Conservation (phyloP, 2,888 invertebrate species). For the Linnaemya tessellans region DNA sequence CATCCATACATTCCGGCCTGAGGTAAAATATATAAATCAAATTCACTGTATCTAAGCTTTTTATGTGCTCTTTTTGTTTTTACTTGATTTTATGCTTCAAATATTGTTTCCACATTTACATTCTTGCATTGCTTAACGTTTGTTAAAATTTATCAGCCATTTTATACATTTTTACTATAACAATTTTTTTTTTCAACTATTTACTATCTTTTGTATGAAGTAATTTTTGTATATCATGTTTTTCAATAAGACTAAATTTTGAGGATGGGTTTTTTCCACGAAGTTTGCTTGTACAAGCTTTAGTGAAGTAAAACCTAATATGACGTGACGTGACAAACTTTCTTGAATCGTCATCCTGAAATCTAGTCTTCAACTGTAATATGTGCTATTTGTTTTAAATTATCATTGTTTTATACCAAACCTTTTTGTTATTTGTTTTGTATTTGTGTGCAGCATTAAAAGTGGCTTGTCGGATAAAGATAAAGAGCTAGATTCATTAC, state of each 20-base stretch:
- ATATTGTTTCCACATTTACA: neutral
- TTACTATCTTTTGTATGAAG: neutral
- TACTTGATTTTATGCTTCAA: constrained; percentile 20
- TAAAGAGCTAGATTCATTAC: constrained; percentile 88
- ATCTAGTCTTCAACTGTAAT: neutral
- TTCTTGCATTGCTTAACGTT: constrained; percentile 10
- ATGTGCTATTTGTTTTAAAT: neutral
- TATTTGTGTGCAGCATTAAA: constrained; percentile 81
- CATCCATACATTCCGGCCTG: constrained; percentile 83
- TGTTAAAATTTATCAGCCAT: constrained; percentile 4
- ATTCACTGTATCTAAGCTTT: neutral
- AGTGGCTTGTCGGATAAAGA: constrained; percentile 85
- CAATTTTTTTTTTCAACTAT: constrained; percentile 23
- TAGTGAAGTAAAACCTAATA: too few species aligned
- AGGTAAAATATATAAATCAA: constrained; percentile 77
- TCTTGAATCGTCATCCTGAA: neutral
- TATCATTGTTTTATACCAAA: constrained; percentile 66
- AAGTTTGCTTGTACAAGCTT: neutral
- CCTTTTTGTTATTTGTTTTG: constrained; percentile 64
- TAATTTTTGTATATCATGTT: neutral
- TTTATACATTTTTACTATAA: constrained; percentile 10
- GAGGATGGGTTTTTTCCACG: neutral
- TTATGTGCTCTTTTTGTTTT: constrained; percentile 10
- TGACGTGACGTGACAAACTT: neutral
- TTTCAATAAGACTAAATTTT: neutral